phyloP scores from a whole-genome alignment of 2,113 vertebrate genomes.

The Rattus rattus region DNA sequence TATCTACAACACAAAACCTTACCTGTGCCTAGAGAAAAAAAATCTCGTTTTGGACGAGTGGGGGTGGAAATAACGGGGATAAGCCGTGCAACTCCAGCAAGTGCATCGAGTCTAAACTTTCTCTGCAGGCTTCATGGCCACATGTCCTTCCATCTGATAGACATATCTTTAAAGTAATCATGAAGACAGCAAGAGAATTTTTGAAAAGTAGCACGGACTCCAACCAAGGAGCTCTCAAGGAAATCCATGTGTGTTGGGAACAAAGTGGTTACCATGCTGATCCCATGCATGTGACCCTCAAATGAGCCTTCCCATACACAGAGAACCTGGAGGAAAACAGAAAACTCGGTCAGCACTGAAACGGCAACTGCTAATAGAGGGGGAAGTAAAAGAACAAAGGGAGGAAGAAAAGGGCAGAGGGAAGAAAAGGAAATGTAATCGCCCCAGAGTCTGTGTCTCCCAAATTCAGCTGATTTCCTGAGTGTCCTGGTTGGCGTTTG shows the following conservation, averaged over 20 bases:
- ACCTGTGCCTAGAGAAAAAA: neutral
- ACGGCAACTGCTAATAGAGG: neutral
- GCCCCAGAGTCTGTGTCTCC: neutral
- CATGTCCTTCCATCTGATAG: neutral
- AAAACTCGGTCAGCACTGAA: neutral
- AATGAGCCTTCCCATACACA: neutral
- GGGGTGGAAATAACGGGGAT: neutral
- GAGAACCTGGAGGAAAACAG: slow-evolving; percentile 10
- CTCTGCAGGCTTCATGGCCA: slow-evolving; percentile 6
- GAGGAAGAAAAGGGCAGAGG: no score
- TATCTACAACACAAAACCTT: neutral
- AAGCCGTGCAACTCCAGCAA: neutral
- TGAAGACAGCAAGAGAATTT: neutral
- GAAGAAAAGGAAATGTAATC: neutral
- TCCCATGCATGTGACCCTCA: neutral
- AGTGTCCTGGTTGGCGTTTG: neutral
- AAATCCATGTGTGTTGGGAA: neutral
- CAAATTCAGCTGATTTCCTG: neutral
- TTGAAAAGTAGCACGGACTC: neutral
- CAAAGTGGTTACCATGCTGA: neutral
- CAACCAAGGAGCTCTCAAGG: neutral
- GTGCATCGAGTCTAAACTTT: neutral
- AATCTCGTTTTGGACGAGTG: neutral
- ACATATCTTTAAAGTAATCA: neutral
- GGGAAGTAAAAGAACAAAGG: neutral